Base-by-base conservation (phyloP, 2,797 vertebrate genomes). In the Esox lucius region DNA sequence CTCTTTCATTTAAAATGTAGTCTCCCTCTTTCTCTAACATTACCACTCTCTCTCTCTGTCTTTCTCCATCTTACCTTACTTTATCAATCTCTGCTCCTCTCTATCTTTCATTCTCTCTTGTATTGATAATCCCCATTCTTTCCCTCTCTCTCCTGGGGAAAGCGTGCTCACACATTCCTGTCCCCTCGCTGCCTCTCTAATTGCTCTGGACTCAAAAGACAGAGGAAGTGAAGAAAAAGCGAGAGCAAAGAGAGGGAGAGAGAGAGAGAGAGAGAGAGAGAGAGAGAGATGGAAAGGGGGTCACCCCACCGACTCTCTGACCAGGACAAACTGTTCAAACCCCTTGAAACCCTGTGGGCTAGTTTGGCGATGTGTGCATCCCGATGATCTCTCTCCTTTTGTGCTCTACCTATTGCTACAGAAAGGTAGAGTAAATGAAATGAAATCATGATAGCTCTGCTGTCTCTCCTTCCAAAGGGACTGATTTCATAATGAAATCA, bases 131-230 rank as follows among this genome's bases (percentile, higher is more conserved):
- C 16, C 33, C 26, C 33, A 26, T 66, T 28, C 64, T 56, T n/a
- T 56, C 51, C 17, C 6, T n/a, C 84, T n/a, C 84, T 83, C 83
- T 80, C 79, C 76, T 88, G 86, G 68, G 91, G 87, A 91, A 91
- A 93, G 89, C 82, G 77, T 91, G 88, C 89, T 92, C 86, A 87
- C 87, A 91, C 90, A 93, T 92, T 93, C 87, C 87, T 86, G 91
- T 86, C 90, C 87, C 88, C 79, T 84, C 89, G 89, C 87, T 90
- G 89, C 91, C 87, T 92, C 91, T 92, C 91, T 93, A 94, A 94
- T 94, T 94, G 89, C 91, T 89, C 86, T 72, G 75, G 85, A 91
- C 87, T 93, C 86, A 90, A 91, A 91, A 87, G 89, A 85, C 82
- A 83, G 88, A 89, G 89, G 83, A 87, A 87, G 87, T 85, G 87